Base-by-base conservation (phyloP, 2,113 vertebrate genomes). In the Ctenomys sociabilis region DNA sequence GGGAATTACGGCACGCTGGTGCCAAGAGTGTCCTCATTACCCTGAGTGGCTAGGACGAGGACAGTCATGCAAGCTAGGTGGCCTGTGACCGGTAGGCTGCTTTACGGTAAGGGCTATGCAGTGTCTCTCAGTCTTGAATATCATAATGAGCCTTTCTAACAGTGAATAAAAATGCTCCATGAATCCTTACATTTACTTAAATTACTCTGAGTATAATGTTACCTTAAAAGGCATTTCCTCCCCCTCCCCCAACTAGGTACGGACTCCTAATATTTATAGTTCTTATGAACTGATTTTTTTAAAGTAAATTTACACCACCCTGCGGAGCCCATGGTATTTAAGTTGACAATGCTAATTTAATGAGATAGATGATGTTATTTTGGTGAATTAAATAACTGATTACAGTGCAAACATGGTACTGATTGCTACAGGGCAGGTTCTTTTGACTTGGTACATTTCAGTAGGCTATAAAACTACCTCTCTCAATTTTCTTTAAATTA, bases 341-440 rank as follows among this genome's bases (percentile, higher is more conserved):
- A 94, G 43, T 92, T 88, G 94, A 94, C 80, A 68, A 21, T 59
- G 78, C 78, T 96, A 94, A 96, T 89, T 93, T 95, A 90, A 85
- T 87, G 88, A 95, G 87, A 94, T 70, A 45, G 61, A 93, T 95
- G 83, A 64, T 89, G 84, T 75, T 96, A 43, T 96, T 84, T 96
- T 84, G 21, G 11, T 64, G 43, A 91, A 88, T 37, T 45, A 57
- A 77, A 7, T 52, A 95, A 90, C 37, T 40, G 64, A 85, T 93
- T 83, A 85, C 72, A 91, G 49, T 32, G 7, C 87, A 93, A 91
- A 95, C 75, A 84, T 37, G n/a, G 28, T 82, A 11, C 66, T 49
- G 77, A 68, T 75, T 68, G 37, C 92, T 68, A 84, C 22, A 70
- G 49, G 68, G 70, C 22, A 82, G 43, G 40, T 61, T 88, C 82